These are phyloP conservation scores for Phacellophora camtschatica DNA, from an alignment of 30 jellyfish, hydroid and myxozoan genomes.

Conservation along the genomic window DNA sequence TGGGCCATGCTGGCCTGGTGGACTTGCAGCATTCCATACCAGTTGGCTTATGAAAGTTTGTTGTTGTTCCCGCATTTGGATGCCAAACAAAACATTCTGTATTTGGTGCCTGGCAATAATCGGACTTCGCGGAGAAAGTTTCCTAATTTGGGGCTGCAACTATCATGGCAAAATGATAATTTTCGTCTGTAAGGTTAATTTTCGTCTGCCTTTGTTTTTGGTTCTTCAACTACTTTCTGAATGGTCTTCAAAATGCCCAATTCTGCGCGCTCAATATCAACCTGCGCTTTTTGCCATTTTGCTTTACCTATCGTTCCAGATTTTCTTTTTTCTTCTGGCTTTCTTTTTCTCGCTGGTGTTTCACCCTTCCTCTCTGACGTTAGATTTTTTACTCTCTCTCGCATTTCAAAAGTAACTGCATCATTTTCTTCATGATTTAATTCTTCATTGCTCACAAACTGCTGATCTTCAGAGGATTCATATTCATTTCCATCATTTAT, in stretches of 20 bases:
- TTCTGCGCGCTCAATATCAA: background rate
- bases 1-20: background rate
- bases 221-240: background rate
- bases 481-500: background rate
- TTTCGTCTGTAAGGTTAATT: background rate
- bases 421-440: too few relatives aligned
- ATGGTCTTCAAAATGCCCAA: background rate
- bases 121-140: constrained; percentile 7
- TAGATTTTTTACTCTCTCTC: constrained; percentile 13
- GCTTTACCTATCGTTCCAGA: constrained; percentile 6
- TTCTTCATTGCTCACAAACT: background rate
- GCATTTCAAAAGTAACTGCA: too few relatives aligned
- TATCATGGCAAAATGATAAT: constrained; percentile 31
- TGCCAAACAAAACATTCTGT: constrained; percentile 1
- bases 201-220: too few relatives aligned
- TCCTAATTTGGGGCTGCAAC: constrained; percentile 17
- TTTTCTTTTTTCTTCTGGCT: background rate
- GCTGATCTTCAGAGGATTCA: background rate
- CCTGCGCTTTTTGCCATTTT: constrained; percentile 20
- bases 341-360: too few relatives aligned
- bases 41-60: background rate
- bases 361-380: too few relatives aligned
- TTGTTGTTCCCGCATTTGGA: constrained; percentile 32
- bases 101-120: constrained; percentile 12
- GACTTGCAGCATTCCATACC: background rate